A percentile compares a stretch with the other conserved stretches of the same genome.
These are phyloP conservation scores for Donacobius atricapilla DNA, from an alignment of 2,113 vertebrate genomes.

Conservation along the genomic window DNA sequence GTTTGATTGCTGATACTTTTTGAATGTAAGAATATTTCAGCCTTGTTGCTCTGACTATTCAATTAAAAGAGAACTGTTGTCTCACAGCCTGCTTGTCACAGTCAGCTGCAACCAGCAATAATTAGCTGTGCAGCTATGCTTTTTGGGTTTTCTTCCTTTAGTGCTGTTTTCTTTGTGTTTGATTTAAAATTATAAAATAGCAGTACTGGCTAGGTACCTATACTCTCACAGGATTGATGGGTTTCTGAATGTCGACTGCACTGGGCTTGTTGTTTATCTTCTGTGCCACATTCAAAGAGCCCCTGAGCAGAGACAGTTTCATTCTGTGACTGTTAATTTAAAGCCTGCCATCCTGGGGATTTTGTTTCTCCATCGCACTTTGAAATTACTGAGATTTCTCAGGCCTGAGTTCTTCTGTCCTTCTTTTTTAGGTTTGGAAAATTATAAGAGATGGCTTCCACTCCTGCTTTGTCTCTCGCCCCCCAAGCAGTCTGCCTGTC, in stretches of 20 bases:
- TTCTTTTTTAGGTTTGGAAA: not conserved
- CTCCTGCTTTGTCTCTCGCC: not conserved
- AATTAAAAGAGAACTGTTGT: constrained; percentile 40
- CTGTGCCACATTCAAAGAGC: not conserved
- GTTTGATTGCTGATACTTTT: constrained; percentile 32
- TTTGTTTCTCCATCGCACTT: not conserved
- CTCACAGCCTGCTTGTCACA: constrained; percentile 13
- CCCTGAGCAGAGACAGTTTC: not conserved
- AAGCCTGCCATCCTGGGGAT: not conserved
- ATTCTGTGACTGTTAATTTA: constrained; percentile 3
- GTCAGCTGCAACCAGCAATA: constrained; percentile 4
- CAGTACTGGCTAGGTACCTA: not conserved
- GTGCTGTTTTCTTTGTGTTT: not conserved
- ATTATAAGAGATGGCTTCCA: not conserved
- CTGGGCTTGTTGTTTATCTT: not conserved
- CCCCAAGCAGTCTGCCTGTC: not conserved
- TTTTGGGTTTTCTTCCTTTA: not conserved
- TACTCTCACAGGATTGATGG: not conserved
- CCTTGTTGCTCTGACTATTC: constrained; percentile 11
- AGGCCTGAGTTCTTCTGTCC: not conserved
- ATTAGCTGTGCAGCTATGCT: not conserved
- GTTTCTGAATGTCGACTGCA: not conserved
- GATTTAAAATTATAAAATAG: not conserved
- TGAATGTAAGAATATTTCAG: constrained; percentile 55
- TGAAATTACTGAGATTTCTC: not conserved